Conservation (phyloP, 1,140 invertebrate genomes). For the Venturia canescens region DNA sequence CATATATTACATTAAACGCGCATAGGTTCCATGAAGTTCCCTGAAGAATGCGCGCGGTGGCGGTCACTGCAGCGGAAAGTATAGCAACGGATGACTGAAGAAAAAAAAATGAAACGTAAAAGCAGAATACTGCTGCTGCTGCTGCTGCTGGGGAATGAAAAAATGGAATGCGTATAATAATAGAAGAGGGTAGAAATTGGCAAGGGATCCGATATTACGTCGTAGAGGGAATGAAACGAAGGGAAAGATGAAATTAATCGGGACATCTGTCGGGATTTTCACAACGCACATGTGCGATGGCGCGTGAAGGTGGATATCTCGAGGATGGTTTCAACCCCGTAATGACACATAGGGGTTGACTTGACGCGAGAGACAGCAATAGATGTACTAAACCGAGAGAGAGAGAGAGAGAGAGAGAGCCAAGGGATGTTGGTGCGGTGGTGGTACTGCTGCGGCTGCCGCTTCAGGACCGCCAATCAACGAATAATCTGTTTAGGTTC, state of each 20-base stretch:
- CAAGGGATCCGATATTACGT: slow-evolving; percentile 22
- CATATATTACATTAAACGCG: slow-evolving; percentile 70
- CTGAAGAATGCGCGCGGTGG: slow-evolving; percentile 35
- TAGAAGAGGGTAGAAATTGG: slow-evolving; percentile 1
- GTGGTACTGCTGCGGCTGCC: too few species aligned
- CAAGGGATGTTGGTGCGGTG: too few species aligned
- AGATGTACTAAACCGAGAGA: too few species aligned
- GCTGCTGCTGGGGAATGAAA: background rate
- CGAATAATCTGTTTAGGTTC: slow-evolving; percentile 73
- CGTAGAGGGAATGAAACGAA: background rate
- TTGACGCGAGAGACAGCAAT: too few species aligned
- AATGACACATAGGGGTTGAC: too few species aligned
- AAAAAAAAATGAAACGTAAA: too few species aligned
- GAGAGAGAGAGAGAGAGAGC: background rate
- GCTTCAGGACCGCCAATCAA: slow-evolving; percentile 60
- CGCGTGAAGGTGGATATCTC: background rate
- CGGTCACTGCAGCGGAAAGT: slow-evolving; percentile 14
- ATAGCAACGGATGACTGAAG: too few species aligned
- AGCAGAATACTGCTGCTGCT: too few species aligned
- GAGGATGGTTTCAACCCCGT: background rate
- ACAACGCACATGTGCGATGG: background rate
- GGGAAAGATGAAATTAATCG: slow-evolving; percentile 60
- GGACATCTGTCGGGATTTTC: slow-evolving; percentile 63
- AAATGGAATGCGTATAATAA: background rate
- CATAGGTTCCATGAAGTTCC: slow-evolving; percentile 52